These are phyloP conservation scores for Callaeas wilsoni DNA, from an alignment of 2,113 vertebrate species.

Conservation along the genomic window DNA sequence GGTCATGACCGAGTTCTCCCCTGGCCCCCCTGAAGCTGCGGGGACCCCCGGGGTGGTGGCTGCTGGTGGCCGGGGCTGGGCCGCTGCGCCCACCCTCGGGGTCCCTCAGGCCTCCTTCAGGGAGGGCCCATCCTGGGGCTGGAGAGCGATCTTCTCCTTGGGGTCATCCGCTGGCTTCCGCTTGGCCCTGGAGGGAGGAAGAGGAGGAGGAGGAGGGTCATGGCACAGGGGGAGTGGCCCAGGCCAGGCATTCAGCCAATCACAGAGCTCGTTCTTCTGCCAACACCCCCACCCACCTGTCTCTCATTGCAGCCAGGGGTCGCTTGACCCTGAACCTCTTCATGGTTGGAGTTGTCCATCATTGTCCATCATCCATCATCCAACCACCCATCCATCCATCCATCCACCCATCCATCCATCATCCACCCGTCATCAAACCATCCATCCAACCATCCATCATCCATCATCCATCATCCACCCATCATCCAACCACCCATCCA, in stretches of 20 bases:
- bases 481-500: no score
- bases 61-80: rapidly evolving
- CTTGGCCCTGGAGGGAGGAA: background rate
- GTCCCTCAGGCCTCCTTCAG: conserved; percentile 27
- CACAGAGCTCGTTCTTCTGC: background rate
- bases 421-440: background rate
- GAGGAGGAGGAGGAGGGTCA: background rate
- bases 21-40: rapidly evolving
- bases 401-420: background rate
- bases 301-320: rapidly evolving
- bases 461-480: no score
- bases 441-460: background rate
- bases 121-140: background rate
- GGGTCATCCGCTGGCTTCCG: background rate
- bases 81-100: rapidly evolving
- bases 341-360: background rate
- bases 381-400: no score
- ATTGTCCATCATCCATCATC: no score
- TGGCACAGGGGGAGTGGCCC: background rate
- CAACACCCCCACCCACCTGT: rapidly evolving
- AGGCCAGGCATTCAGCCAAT: background rate
- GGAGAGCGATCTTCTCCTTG: conserved; percentile 53
- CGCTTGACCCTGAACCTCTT: background rate
- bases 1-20: rapidly evolving
- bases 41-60: background rate